These are phyloP conservation scores for Tor tambroides DNA, from an alignment of 2,113 vertebrate genomes.

Conservation along the genomic window DNA sequence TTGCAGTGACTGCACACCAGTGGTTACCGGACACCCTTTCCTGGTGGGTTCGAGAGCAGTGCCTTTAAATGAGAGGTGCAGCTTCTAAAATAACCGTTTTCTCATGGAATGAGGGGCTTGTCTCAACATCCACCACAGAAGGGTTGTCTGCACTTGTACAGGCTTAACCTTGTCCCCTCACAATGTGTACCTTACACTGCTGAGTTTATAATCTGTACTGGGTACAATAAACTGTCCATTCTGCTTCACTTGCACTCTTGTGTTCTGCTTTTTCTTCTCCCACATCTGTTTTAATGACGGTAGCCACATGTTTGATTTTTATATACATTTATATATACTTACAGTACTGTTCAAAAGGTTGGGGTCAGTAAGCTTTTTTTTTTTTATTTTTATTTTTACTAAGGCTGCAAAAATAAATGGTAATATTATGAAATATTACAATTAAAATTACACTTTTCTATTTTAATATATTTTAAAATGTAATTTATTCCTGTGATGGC, in stretches of 20 bases:
- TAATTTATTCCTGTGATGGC: no score
- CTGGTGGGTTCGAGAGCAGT: conserved; percentile 50
- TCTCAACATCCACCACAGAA: conserved; percentile 47
- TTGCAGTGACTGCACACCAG: conserved; percentile 63
- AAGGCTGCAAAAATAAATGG: no score
- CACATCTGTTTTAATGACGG: conserved; percentile 43
- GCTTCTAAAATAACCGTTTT: conserved; percentile 36
- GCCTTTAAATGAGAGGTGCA: conserved; percentile 48
- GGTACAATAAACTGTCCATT: conserved; percentile 93
- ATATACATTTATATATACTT: no score
- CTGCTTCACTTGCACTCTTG: conserved; percentile 70
- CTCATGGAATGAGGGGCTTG: conserved; percentile 44
- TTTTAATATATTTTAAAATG: no score
- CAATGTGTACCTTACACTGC: conserved; percentile 86
- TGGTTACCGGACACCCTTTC: conserved; percentile 54
- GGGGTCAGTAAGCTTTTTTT: no score
- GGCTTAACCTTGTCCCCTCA: conserved; percentile 66
- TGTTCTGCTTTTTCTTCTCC: conserved; percentile 54
- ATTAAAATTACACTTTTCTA: no score
- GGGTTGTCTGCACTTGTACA: conserved; percentile 72
- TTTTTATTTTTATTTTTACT: no score
- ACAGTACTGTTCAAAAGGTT: no score
- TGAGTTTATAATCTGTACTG: conserved; percentile 93
- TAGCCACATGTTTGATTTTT: conserved; percentile 56
- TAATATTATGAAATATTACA: no score